phyloP scores from a whole-genome alignment of 2,113 vertebrate species.

The Oreochromis spilurus region DNA sequence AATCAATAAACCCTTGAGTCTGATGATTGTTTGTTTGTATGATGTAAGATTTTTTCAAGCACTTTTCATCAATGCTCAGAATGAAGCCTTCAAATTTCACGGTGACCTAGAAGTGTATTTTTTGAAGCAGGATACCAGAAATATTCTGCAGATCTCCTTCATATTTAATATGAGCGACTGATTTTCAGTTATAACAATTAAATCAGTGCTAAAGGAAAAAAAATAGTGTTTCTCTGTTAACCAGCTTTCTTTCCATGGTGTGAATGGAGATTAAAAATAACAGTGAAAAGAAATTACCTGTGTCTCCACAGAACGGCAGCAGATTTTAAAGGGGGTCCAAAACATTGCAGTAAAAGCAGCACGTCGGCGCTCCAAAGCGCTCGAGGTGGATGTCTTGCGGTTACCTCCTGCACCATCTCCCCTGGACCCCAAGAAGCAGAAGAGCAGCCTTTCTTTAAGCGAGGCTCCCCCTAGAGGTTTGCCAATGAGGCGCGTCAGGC shows the following conservation, averaged over 20 bases:
- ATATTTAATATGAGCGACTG: not conserved
- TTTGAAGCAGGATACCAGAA: not conserved
- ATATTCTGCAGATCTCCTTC: not conserved
- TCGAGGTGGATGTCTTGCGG: conserved; percentile 65
- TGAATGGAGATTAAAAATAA: not conserved
- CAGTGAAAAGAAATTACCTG: not conserved
- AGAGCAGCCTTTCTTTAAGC: conserved; percentile 73
- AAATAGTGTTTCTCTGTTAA: not conserved
- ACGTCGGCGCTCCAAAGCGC: conserved; percentile 61
- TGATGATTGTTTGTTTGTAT: not conserved
- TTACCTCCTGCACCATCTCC: conserved; percentile 61
- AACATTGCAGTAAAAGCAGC: conserved; percentile 78
- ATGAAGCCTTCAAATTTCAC: not conserved
- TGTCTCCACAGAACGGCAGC: conserved; percentile 69
- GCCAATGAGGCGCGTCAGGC: conserved; percentile 51
- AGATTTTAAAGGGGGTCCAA: conserved; percentile 75
- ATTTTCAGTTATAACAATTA: not conserved
- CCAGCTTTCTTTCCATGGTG: not conserved
- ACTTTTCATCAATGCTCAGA: not conserved
- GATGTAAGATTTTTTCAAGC: not conserved
- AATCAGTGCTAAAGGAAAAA: not conserved
- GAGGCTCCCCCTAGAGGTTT: conserved; percentile 58
- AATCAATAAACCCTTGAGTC: not conserved
- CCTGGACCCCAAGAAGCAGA: conserved; percentile 67
- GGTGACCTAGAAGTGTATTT: not conserved